Base-by-base conservation (phyloP, 2,113 vertebrate species). In the Dasyornis broadbenti region DNA sequence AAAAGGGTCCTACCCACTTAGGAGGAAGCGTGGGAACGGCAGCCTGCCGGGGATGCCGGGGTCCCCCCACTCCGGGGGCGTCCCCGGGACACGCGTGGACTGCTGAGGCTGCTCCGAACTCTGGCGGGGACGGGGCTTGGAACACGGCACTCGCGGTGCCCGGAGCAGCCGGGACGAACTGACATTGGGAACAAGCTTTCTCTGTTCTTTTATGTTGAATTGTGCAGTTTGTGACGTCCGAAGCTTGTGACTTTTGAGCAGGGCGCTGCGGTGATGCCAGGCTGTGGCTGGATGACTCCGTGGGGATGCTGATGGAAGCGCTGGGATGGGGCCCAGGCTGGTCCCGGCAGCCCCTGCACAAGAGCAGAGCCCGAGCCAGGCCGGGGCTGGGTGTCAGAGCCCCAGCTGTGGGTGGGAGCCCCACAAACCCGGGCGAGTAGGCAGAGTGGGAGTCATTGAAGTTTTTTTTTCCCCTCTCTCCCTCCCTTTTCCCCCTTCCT, bases 241-340 rank as follows among this genome's bases (percentile, higher is more conserved):
- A 57, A 60, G 93, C 94, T 66, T 86, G 89, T 95, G 89, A 86
- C 95, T 96, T 94, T 84, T 84, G 96, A 95, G 96, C 86, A 92
- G 91, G 86, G 35, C 1, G 14, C 92, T 92, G 95, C 28, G 47
- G 77, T 26, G 17, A 49, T 85, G 96, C 89, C 92, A 63, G 65
- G 69, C 69, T 24, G 64, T 40, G 81, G 50, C 82, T 11, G 82
- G 82, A 7, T 27, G 76, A 42, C 80, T 59, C 52, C 14, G 5
- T 2, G 24, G 42, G 21, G 78, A 19, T 21, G 85, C 59, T 81
- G 94, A n/a, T 42, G 76, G 57, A 6, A 59, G 80, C 3, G 39
- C 77, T 49, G 86, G 95, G 83, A 52, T 7, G 2, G 11, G 42
- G 63, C 71, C 75, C 63, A n/a, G 81, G 52, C 80, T 37, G 7